Conservation (phyloP, 1,140 invertebrate genomes). For the Holotrichia oblita region DNA sequence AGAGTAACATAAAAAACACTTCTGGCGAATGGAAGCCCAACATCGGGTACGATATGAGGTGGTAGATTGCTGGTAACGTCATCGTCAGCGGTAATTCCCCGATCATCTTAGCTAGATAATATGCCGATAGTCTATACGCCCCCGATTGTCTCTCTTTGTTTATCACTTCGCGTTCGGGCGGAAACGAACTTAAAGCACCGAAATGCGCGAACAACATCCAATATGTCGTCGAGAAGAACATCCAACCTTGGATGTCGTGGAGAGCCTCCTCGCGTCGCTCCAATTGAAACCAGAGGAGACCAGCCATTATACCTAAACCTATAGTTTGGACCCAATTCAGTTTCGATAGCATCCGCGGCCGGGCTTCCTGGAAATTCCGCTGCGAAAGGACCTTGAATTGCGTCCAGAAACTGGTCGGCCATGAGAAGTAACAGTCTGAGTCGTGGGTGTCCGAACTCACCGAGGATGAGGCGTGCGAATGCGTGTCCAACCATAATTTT, state of each 20-base stretch:
- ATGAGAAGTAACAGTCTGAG: conserved; percentile 65
- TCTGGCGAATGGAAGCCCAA: conserved; percentile 71
- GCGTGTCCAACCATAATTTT: conserved; percentile 78
- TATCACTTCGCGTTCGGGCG: conserved; percentile 82
- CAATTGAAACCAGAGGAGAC: conserved; percentile 83
- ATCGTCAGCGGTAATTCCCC: conserved; percentile 83
- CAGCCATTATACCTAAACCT: conserved; percentile 77
- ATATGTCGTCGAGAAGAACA: conserved; percentile 88
- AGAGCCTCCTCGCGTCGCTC: conserved; percentile 78
- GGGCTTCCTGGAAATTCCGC: conserved; percentile 82
- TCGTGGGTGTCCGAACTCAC: conserved; percentile 66
- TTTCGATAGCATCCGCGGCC: conserved; percentile 80
- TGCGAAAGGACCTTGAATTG: conserved; percentile 82
- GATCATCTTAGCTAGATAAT: conserved; percentile 87
- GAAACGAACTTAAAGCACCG: conserved; percentile 82
- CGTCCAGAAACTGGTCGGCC: conserved; percentile 85
- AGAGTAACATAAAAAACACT: conserved; percentile 76
- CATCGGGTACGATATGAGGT: conserved; percentile 83
- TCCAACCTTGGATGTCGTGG: conserved; percentile 85
- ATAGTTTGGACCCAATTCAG: conserved; percentile 84
- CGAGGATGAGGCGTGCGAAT: conserved; percentile 75
- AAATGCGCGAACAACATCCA: conserved; percentile 90
- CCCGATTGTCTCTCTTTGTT: conserved; percentile 85
- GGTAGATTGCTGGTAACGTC: conserved; percentile 81
- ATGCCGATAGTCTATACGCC: conserved; percentile 84